phyloP scores from a whole-genome alignment of 2,797 vertebrate species.

The Potorous gilbertii region DNA sequence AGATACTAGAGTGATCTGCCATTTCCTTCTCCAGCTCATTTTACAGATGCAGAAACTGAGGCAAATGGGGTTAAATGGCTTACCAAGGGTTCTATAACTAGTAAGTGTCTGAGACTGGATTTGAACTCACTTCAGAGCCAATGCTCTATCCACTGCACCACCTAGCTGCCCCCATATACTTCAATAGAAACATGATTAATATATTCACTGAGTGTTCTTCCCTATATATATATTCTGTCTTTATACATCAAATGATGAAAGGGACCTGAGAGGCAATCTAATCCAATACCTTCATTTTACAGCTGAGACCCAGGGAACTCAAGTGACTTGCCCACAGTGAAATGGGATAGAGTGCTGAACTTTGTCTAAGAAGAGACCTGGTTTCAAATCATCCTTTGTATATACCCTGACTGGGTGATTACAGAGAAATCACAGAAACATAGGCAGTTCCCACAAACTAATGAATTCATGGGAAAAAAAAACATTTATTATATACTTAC shows the following conservation, averaged over 20 bases:
- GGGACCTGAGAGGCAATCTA: neutral
- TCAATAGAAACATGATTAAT: slow-evolving; percentile 14
- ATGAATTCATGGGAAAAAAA: neutral
- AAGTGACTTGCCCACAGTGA: neutral
- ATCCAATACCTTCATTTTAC: neutral
- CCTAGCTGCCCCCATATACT: too few species aligned
- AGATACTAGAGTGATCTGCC: too few species aligned
- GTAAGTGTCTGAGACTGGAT: too few species aligned
- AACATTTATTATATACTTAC: neutral
- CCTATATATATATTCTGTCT: neutral
- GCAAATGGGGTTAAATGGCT: too few species aligned
- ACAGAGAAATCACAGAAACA: neutral
- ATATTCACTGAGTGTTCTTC: neutral
- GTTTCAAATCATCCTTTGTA: neutral
- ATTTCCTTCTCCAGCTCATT: too few species aligned
- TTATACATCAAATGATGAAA: neutral
- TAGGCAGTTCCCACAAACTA: neutral
- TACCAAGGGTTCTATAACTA: too few species aligned
- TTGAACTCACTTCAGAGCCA: too few species aligned
- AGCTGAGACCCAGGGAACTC: too few species aligned
- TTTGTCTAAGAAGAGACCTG: neutral
- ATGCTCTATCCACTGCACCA: too few species aligned
- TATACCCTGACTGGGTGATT: neutral
- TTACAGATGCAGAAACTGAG: too few species aligned
- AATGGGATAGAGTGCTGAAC: neutral